Evolutionary conservation across 2,113 vertebrate species (phyloP), one percentile per base, ranked within the genome.

Genomic region (Chionodraco myersi): DNA sequence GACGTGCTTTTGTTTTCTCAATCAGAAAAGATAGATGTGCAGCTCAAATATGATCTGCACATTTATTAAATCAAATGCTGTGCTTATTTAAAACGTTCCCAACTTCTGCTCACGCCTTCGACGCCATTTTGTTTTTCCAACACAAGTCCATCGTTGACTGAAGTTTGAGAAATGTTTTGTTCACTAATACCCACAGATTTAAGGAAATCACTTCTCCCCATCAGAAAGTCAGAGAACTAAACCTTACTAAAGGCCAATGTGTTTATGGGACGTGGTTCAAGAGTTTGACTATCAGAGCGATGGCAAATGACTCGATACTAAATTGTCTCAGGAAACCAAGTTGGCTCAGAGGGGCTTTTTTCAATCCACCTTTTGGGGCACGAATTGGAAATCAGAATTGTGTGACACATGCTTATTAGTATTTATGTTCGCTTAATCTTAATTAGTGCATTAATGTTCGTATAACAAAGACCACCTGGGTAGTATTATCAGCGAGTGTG

Each of bases 21-120:
- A 21, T 14, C 11, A 21, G n/a, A 52, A 2, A 41, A 41, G 36
- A 41, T 41, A 41, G 71, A 65, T 44, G 69, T 77, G 73, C 52
- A 15, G 21, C 59, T 57, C 26, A 14, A 21, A 60, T 58, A 0
- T 61, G 36, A 44, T 62, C 51, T 47, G 59, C 44, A 63, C 59
- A 62, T 13, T 26, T 30, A 41, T 53, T 53, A 54, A 16, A 61
- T 44, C 8, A 15, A 23, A 53, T 44, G 23, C 15, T 21, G 57
- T 60, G 11, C 56, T 26, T 13, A 18, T 45, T 59, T 15, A 13
- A 5, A 61, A 52, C 11, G 10, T 18, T 18, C 7, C 1, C 21
- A 21, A 6, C n/a, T 69, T 60, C 0, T 10, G 26, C 1, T 23
- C 18, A 62, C 13, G 36, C 6, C 11, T 16, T 23, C 18, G 8